Evolutionary conservation across 2,797 vertebrate species (phyloP).

Genomic region (Pipistrellus kuhlii): DNA sequence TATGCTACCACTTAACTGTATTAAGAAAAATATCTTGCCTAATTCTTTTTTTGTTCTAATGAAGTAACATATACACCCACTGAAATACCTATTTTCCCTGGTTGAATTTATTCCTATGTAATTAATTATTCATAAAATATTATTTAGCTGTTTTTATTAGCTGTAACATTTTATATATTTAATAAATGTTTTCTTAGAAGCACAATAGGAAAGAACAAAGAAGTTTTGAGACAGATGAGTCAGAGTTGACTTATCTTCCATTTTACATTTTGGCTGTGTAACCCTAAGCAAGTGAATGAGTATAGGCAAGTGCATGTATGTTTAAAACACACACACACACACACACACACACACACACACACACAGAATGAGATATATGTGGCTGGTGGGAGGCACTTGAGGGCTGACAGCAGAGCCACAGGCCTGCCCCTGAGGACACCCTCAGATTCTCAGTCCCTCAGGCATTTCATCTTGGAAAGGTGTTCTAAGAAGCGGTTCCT

Average conservation of each 20-base stretch:
- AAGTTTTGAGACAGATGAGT: not conserved
- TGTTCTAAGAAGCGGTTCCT: not conserved
- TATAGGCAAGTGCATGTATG: not conserved
- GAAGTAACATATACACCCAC: not conserved
- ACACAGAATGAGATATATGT: not conserved
- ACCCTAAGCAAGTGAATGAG: not conserved
- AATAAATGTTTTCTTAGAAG: not conserved
- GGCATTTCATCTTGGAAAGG: not conserved
- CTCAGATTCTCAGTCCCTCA: too few species aligned
- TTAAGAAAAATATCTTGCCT: not conserved
- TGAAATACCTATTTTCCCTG: not conserved
- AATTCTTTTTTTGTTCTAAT: not conserved
- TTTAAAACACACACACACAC: not conserved
- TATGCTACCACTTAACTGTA: not conserved
- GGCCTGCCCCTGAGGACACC: not conserved
- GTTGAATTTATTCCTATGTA: not conserved
- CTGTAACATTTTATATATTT: not conserved
- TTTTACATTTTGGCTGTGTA: not conserved
- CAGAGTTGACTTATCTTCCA: not conserved
- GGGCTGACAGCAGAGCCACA: not conserved
- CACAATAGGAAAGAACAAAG: not conserved
- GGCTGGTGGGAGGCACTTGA: not conserved
- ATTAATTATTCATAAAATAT: constrained; percentile 24
- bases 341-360: not conserved
- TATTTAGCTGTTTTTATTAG: not conserved